Evolutionary conservation across 2,888 invertebrate species (phyloP), one percentile per base, ranked within the genome.

Genomic region (Agrochola lota): DNA sequence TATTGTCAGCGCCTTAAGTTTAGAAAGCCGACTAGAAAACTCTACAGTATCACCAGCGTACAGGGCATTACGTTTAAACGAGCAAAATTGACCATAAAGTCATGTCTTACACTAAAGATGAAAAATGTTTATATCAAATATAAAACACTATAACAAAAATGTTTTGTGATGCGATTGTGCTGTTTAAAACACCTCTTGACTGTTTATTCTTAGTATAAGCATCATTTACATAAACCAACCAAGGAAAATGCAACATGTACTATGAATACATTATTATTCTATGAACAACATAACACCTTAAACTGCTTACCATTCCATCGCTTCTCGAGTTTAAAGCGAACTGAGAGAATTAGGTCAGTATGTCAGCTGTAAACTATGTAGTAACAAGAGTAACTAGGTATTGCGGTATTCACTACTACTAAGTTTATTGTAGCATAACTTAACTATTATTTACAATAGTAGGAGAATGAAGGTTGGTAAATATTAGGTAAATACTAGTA

Each of bases 271-370:
- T 20, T 35, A 55, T 55, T 78, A 76, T 67, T 78, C 6, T 20
- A 60, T 35, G 35, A 35, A 15, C 5, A 70, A 17, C 23, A 30
- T 35, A 30, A 43, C 17, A 35, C 35, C n/a, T 30, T 71, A 55
- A 55, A 23, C 26, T 35, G 52, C 26, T 52, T 12, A 23, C 43
- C 35, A 35, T 52, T 30, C 64, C 43, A 66, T n/a, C n/a, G 15
- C 17, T 15, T 35, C 17, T 26, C 35, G 20, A 82, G 55, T 82
- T 77, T 83, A 57, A 62, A 76, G n/a, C 3, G 46, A 30, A 57
- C 40, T 9, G 35, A 15, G 40, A 6, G 30, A 81, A 84, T 23
- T 68, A 40, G 81, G 81, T 84, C 84, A 81, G 63, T 59, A 30
- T 71, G 84, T 60, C 84, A 71, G 66, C 35, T 1, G 63, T 79